These are phyloP conservation scores for Clarias batrachus DNA, from an alignment of 2,113 vertebrate species.

Conservation along the genomic window DNA sequence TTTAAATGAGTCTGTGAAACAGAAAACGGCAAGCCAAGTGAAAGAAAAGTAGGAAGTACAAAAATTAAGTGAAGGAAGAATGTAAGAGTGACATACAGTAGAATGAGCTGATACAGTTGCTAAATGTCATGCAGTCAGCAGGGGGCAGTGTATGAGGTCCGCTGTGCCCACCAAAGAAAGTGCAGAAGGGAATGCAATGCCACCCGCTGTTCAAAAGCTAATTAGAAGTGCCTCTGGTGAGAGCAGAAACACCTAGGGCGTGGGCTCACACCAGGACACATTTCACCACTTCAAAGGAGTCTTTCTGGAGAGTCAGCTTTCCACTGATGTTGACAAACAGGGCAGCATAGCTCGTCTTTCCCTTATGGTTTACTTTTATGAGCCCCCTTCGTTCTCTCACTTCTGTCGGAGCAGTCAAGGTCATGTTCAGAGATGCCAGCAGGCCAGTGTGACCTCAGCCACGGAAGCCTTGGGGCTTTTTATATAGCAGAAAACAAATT, in stretches of 20 bases:
- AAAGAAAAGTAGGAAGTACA: neutral
- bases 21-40: neutral
- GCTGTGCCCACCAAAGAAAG: constrained; percentile 46
- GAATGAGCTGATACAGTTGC: constrained; percentile 21
- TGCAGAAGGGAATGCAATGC: constrained; percentile 35
- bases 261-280: constrained; percentile 52
- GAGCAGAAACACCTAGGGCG: constrained; percentile 52
- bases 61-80: neutral
- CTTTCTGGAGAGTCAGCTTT: constrained; percentile 52
- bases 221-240: constrained; percentile 65
- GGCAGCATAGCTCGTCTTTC: constrained; percentile 52
- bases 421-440: constrained; percentile 30
- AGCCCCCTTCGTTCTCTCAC: constrained; percentile 13
- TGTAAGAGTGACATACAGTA: constrained; percentile 14
- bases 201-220: constrained; percentile 58
- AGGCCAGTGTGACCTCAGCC: constrained; percentile 15
- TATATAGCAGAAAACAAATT: constrained; percentile 34
- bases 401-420: constrained; percentile 32
- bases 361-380: constrained; percentile 30
- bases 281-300: constrained; percentile 50
- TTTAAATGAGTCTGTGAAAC: constrained; percentile 25
- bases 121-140: constrained; percentile 58
- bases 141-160: constrained; percentile 63
- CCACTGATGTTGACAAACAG: constrained; percentile 57
- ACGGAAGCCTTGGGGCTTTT: constrained; percentile 8